Percentiles rank a stretch among this genome's conserved stretches.
phyloP scores from a whole-genome alignment of 23 tunicate species.

The Aplidium turbinatum region DNA sequence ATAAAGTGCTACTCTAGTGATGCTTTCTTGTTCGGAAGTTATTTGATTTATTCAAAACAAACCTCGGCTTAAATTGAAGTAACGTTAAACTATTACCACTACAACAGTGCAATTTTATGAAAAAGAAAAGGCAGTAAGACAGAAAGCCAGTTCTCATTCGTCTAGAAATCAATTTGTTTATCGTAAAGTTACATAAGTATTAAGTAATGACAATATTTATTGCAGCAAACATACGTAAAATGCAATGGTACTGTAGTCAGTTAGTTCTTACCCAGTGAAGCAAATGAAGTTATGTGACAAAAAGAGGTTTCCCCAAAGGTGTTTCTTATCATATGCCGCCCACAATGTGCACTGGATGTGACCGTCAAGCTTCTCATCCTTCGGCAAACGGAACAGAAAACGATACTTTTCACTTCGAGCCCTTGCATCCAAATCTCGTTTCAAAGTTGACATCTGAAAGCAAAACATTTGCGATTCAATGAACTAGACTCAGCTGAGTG shows the following conservation, averaged over 20 bases:
- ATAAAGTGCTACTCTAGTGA: too few relatives aligned
- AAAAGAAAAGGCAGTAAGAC: too few relatives aligned
- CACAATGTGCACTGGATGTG: constrained; percentile 88
- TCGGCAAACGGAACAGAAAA: constrained; percentile 80
- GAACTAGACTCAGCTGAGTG: too few relatives aligned
- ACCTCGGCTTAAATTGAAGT: too few relatives aligned
- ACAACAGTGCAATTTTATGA: too few relatives aligned
- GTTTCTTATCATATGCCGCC: constrained; percentile 89
- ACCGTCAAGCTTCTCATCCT: constrained; percentile 87
- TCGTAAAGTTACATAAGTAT: background rate
- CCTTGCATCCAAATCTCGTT: constrained; percentile 86
- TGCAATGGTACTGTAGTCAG: too few relatives aligned
- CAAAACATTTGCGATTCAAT: background rate
- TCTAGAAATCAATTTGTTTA: background rate
- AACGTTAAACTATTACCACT: too few relatives aligned
- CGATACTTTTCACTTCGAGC: constrained; percentile 95
- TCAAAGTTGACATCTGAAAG: constrained; percentile 50
- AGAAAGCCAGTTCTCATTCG: too few relatives aligned
- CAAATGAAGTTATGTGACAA: constrained; percentile 85
- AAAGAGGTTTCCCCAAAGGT: constrained; percentile 87
- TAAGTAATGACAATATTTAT: background rate
- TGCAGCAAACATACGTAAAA: too few relatives aligned
- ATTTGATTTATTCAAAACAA: too few relatives aligned
- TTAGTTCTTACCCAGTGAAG: constrained; percentile 84
- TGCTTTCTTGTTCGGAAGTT: too few relatives aligned